Evolutionary conservation across 2,888 invertebrate species (phyloP).

Genomic region (Eupithecia abbreviata): DNA sequence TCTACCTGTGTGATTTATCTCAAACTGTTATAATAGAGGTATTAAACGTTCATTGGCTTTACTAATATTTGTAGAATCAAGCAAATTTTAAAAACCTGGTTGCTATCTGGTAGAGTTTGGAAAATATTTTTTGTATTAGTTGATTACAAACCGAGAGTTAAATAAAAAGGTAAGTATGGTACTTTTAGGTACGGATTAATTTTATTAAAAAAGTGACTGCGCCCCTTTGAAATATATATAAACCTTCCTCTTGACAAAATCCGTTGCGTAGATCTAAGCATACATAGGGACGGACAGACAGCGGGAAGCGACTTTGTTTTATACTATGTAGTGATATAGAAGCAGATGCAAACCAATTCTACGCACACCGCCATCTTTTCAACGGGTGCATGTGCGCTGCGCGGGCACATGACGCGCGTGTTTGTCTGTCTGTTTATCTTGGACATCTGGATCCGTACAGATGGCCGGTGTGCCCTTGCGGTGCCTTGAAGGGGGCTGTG

Average conservation of each 20-base stretch:
- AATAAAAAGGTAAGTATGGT: too few relatives aligned
- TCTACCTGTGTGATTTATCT: constrained; percentile 6
- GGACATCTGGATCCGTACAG: constrained; percentile 58
- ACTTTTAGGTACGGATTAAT: too few relatives aligned
- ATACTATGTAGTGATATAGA: not conserved
- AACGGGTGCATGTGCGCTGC: constrained; percentile 2
- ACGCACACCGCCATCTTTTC: not conserved
- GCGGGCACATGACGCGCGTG: constrained; percentile 66
- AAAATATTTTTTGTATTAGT: not conserved
- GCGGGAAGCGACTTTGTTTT: too few relatives aligned
- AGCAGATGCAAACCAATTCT: constrained; percentile 31
- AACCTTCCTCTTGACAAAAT: too few relatives aligned
- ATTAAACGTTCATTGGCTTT: constrained; percentile 8
- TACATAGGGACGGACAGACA: too few relatives aligned
- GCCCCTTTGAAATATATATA: too few relatives aligned
- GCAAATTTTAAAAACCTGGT: not conserved
- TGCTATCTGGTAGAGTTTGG: not conserved
- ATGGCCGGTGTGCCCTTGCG: constrained; percentile 11
- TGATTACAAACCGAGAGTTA: not conserved
- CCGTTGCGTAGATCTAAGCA: too few relatives aligned
- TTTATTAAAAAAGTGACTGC: too few relatives aligned
- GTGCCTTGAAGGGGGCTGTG: not conserved
- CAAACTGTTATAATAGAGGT: not conserved
- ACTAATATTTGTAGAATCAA: constrained; percentile 20
- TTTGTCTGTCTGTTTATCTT: constrained; percentile 56